Evolutionary conservation across 1,140 invertebrate genomes (phyloP).

Genomic region (Cydia splendana): DNA sequence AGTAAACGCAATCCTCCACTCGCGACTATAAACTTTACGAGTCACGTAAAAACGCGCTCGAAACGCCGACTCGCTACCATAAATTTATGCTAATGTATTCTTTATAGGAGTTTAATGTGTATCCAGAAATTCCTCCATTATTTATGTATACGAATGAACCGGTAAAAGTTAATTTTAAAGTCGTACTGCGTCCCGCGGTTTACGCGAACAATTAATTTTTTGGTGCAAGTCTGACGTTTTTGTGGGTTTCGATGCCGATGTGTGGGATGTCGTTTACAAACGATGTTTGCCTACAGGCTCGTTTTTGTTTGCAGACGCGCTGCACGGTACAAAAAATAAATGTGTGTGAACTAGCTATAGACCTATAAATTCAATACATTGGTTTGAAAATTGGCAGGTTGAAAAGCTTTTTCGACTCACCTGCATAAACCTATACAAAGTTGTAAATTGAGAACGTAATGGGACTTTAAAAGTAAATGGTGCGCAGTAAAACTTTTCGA

Average conservation of each 20-base stretch:
- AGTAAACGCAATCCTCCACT: conserved; percentile 78
- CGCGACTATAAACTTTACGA: conserved; percentile 79
- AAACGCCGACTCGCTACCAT: conserved; percentile 75
- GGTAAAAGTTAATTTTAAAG: conserved; percentile 78
- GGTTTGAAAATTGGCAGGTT: no score
- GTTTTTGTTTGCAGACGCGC: conserved; percentile 7
- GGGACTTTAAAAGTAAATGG: conserved; percentile 55
- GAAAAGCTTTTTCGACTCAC: neutral
- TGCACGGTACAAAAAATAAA: neutral
- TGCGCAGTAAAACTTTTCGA: conserved; percentile 58
- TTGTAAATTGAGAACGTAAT: conserved; percentile 51
- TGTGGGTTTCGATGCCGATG: conserved; percentile 51
- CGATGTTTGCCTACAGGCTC: conserved; percentile 40
- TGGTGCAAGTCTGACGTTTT: conserved; percentile 47
- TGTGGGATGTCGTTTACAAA: conserved; percentile 53
- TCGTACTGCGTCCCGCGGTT: conserved; percentile 66
- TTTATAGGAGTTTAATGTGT: conserved; percentile 80
- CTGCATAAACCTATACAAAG: conserved; percentile 38
- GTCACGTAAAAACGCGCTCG: conserved; percentile 79
- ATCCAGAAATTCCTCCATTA: conserved; percentile 79
- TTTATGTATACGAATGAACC: conserved; percentile 79
- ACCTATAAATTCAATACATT: neutral
- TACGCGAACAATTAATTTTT: conserved; percentile 68
- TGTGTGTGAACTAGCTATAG: conserved; percentile 3
- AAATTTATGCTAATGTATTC: conserved; percentile 80